These are phyloP conservation scores for Muntiacus reevesi DNA, from an alignment of 2,113 vertebrate species.

Conservation along the genomic window DNA sequence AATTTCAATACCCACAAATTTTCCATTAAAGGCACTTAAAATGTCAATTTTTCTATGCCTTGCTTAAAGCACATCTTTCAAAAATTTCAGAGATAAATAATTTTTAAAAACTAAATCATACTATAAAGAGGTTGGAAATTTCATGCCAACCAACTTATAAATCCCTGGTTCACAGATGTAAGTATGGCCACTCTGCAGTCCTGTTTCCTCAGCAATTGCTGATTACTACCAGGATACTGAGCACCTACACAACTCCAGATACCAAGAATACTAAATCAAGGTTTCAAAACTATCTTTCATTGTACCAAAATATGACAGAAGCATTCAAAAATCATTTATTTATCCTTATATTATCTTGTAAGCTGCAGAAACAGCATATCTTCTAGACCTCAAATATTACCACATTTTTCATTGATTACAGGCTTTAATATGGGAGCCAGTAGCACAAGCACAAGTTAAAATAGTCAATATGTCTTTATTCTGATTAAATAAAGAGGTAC, in stretches of 20 bases:
- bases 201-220: neutral
- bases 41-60: neutral
- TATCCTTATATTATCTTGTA: neutral
- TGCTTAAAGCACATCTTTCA: neutral
- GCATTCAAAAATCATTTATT: neutral
- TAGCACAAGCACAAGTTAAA: neutral
- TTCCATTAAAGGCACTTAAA: neutral
- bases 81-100: neutral
- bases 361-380: neutral
- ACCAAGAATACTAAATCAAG: neutral
- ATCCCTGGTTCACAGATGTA: neutral
- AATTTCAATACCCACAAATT: neutral
- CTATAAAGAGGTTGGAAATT: neutral
- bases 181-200: neutral
- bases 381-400: neutral
- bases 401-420: neutral
- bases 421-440: neutral
- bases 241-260: neutral
- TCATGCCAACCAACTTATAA: neutral
- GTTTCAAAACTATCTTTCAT: neutral
- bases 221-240: neutral
- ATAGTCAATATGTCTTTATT: neutral
- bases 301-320: neutral
- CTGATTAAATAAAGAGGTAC: neutral
- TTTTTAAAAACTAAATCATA: slow-evolving; percentile 11